Conservation (phyloP, 2,888 invertebrate species). For the Branchipolynoe longqiensis region DNA sequence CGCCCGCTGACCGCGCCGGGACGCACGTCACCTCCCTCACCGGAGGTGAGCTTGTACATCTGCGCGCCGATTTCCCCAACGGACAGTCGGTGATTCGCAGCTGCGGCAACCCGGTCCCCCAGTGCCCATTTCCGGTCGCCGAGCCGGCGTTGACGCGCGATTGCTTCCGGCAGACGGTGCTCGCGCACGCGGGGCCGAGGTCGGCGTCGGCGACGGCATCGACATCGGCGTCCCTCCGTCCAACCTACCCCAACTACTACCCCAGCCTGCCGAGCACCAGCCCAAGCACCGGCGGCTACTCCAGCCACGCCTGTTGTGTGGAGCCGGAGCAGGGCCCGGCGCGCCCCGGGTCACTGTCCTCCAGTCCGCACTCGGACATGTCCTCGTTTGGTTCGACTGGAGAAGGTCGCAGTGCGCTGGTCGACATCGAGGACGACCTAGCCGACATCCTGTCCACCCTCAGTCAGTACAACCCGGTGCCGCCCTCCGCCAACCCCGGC, state of each 20-base stretch:
- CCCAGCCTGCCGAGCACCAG: constrained; percentile 6
- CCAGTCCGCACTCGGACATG: constrained; percentile 3
- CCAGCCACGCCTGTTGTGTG: not conserved
- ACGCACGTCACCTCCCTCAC: not conserved
- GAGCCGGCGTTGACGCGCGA: not conserved
- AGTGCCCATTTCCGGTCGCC: not conserved
- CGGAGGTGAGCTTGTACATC: not conserved
- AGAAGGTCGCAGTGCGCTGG: not conserved
- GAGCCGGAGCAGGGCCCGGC: too few relatives aligned
- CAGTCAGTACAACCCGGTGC: constrained; percentile 49
- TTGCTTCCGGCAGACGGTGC: not conserved
- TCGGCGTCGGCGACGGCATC: not conserved
- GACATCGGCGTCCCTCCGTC: not conserved
- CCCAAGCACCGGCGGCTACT: not conserved
- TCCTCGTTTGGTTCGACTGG: not conserved
- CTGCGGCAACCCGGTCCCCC: constrained; percentile 13
- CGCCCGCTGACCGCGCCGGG: not conserved
- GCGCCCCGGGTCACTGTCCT: not conserved
- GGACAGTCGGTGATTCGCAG: constrained; percentile 20
- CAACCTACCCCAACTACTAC: not conserved
- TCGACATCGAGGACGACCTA: constrained; percentile 54
- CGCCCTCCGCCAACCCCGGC: too few relatives aligned
- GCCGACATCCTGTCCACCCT: constrained; percentile 37
- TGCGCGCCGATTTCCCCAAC: not conserved
- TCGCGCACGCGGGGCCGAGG: not conserved